Evolutionary conservation across 2,113 vertebrate species (phyloP), one percentile per base, ranked within the genome.

Genomic region (Chloropsis hardwickii): DNA sequence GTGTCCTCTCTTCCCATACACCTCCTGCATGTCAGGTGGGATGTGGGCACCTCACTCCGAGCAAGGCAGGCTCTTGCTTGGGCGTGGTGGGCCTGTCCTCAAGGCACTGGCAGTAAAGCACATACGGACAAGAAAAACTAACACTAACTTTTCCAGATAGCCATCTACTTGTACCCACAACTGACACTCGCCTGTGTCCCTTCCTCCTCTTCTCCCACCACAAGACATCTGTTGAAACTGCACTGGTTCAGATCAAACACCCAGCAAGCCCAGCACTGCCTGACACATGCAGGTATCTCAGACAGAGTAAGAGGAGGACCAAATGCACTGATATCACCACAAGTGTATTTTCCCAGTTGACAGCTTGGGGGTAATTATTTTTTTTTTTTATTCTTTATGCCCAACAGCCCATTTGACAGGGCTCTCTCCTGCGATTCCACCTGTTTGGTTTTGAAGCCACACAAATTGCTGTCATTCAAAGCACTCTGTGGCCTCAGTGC

Each of bases 11-110:
- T 78, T 40, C 48, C n/a, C n/a, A 74, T 57, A 56, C 31, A 80
- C n/a, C 40, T 72, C 51, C 48, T 22, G 53, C 25, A 47, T 3
- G 9, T 76, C 53, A 60, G 76, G 51, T 1, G 7, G 21, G 39
- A 45, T 6, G 6, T 2, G 18, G 57, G 42, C 4, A n/a, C 29
- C 44, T 54, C 69, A 23, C 0, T 0, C 22, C 13, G 50, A 91
- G 48, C 29, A 33, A 50, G 29, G 31, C 62, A 28, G 50, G 28
- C 42, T 69, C 69, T 76, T 77, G 54, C 64, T 50, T 35, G 21
- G 60, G 33, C 0, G 0, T 66, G 81, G 66, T 24, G 11, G 10
- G 4, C 20, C 39, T 19, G 40, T 33, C 53, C 67, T 47, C 33
- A 53, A 42, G 20, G 56, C 14, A 37, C 67, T 53, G 25, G 33